Percentiles rank a stretch among this genome's conserved stretches.
phyloP scores from a whole-genome alignment of 2,797 vertebrate genomes.

The Microctenopoma lineatum region DNA sequence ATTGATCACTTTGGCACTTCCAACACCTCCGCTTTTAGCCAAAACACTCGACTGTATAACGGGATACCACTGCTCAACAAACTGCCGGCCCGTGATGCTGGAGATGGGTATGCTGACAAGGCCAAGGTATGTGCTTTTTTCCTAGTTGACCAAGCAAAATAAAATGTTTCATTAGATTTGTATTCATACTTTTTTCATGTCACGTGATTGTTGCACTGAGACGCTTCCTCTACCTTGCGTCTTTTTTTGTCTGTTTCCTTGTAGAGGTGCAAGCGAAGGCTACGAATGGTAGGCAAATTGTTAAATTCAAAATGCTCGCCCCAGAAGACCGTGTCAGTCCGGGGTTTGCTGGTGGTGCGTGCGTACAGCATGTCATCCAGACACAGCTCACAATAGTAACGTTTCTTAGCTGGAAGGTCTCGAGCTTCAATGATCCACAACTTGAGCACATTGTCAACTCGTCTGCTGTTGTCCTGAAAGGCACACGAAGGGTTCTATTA shows the following conservation, averaged over 20 bases:
- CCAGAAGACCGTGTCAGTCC: constrained; percentile 97
- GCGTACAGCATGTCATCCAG: constrained; percentile 98
- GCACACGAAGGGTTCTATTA: constrained; percentile 58
- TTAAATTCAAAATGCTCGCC: constrained; percentile 98
- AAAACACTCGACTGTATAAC: constrained; percentile 93
- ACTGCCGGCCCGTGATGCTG: constrained; percentile 94
- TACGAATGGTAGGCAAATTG: constrained; percentile 94
- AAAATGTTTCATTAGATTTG: background rate
- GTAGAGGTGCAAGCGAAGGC: constrained; percentile 95
- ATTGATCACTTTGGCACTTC: constrained; percentile 92
- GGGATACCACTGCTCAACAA: constrained; percentile 98
- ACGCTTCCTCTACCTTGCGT: constrained; percentile 83
- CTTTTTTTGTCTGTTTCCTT: constrained; percentile 98
- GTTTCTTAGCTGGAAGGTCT: constrained; percentile 95
- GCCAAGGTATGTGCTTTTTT: constrained; percentile 96
- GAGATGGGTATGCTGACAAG: constrained; percentile 98
- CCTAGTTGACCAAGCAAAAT: constrained; percentile 68
- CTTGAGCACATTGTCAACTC: constrained; percentile 96
- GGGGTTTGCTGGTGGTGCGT: constrained; percentile 96
- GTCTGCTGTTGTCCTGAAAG: constrained; percentile 93
- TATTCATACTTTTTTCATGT: background rate
- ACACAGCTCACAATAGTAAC: constrained; percentile 98
- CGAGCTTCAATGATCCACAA: constrained; percentile 97
- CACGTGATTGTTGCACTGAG: background rate
- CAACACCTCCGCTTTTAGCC: constrained; percentile 81